Percentiles rank a stretch among this genome's conserved stretches.
Evolutionary conservation across 2,113 vertebrate genomes (phyloP).

Genomic region (Amazona guildingii): DNA sequence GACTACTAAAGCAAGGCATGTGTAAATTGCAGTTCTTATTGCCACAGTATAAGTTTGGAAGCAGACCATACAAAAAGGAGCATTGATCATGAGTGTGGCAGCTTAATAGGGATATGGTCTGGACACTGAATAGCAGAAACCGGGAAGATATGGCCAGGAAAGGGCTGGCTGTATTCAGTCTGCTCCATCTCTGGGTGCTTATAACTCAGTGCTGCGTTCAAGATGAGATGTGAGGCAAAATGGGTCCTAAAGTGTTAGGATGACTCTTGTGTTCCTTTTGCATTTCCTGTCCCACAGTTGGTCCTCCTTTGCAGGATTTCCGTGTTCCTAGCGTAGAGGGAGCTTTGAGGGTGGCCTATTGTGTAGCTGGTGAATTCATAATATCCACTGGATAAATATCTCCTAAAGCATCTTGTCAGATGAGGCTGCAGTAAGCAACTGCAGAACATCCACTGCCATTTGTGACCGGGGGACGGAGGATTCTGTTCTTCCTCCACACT

Average conservation of each 20-base stretch:
- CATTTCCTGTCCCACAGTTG: neutral
- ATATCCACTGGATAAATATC: constrained; percentile 38
- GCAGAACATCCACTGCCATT: neutral
- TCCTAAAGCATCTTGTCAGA: constrained; percentile 30
- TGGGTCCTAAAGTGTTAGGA: neutral
- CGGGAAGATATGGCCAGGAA: neutral
- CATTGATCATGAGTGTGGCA: neutral
- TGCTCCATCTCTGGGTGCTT: neutral
- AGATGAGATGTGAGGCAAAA: neutral
- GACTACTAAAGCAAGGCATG: neutral
- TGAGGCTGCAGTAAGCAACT: neutral
- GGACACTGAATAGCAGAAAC: neutral
- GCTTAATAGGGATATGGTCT: neutral
- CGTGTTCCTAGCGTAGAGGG: neutral
- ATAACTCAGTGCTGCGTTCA: neutral
- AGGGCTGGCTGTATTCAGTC: neutral
- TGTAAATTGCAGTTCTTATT: neutral
- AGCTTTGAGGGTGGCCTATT: constrained; percentile 53
- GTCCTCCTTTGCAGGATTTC: constrained; percentile 14
- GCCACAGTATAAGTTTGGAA: neutral
- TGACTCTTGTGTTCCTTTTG: neutral
- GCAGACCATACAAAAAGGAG: neutral
- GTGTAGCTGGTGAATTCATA: constrained; percentile 41
- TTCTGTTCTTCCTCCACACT: neutral
- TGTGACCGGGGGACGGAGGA: neutral